Base-by-base conservation (phyloP, 2,113 vertebrate species). In the Petroica traversi region DNA sequence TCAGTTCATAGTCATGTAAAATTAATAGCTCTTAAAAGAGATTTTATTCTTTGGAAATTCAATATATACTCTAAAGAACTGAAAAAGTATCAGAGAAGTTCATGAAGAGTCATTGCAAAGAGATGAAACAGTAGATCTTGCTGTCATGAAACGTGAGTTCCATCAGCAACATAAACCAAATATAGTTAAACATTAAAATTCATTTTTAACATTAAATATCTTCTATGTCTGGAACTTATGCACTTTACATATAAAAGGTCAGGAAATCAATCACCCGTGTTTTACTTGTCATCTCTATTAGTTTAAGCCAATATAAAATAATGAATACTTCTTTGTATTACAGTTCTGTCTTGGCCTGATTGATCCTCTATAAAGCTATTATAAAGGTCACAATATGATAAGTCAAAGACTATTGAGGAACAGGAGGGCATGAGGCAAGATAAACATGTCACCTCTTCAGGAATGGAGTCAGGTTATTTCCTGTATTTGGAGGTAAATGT, bases 221-320 rank as follows among this genome's bases (percentile, higher is more conserved):
- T 78, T 34, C 17, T 48, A 89, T 62, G 87, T 5, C 31, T 83
- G 33, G 28, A 95, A 72, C 78, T 46, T 93, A 78, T 88, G 61
- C 72, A 89, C 52, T 92, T 98, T 97, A 97, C 83, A 96, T 91
- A 93, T 43, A 85, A 97, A 98, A 97, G 89, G 92, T 97, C 93
- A 97, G 64, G 92, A 96, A 97, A 97, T 96, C 92, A 96, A 96
- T 97, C 88, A 94, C 29, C 25, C 12, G 0, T 95, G 84, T 93
- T 97, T 97, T 93, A 94, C 74, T 96, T 96, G 93, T 95, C 93
- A 90, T 75, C 77, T 54, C 62, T 95, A 54, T 90, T 95, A 85
- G 72, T 66, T 93, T 97, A 96, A 96, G 46, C 72, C 80, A 96
- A 90, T 96, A 85, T 86, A 95, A 94, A 95, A 94, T 69, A 97